These are phyloP conservation scores for Psylliodes chrysocephalus DNA, from an alignment of 2,888 invertebrate genomes.

Conservation along the genomic window DNA sequence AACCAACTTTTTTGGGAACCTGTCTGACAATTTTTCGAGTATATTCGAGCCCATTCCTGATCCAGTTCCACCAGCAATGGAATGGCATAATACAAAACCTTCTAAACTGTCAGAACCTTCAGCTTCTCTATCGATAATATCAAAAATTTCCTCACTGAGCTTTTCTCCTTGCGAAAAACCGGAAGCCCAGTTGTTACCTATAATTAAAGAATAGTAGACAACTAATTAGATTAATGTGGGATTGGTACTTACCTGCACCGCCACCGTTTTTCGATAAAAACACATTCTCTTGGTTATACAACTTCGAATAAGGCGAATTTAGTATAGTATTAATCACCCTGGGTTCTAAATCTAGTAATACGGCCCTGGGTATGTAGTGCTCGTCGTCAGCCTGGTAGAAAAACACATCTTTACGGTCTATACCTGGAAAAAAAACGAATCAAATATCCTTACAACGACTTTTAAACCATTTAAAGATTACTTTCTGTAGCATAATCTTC, in stretches of 20 bases:
- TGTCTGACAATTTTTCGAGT: conserved; percentile 86
- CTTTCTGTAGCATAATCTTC: conserved; percentile 94
- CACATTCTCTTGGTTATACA: conserved; percentile 98
- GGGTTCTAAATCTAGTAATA: conserved; percentile 95
- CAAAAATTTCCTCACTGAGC: conserved; percentile 95
- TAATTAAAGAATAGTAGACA: too few species aligned
- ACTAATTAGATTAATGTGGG: too few species aligned
- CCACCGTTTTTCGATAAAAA: conserved; percentile 97
- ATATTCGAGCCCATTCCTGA: conserved; percentile 99
- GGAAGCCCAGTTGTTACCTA: conserved; percentile 98
- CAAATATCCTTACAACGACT: too few species aligned
- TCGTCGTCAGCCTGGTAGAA: conserved; percentile 99
- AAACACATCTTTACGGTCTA: conserved; percentile 97
- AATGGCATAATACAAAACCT: conserved; percentile 98
- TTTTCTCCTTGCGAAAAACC: conserved; percentile 95
- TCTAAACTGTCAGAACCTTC: conserved; percentile 98
- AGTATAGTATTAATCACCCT: conserved; percentile 96
- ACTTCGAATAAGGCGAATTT: conserved; percentile 86
- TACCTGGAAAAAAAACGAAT: conserved; percentile 67
- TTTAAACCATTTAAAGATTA: too few species aligned
- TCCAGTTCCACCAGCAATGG: conserved; percentile 98
- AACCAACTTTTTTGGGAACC: conserved; percentile 97
- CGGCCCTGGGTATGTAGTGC: conserved; percentile 97
- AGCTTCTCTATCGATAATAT: conserved; percentile 97
- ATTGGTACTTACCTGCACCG: conserved; percentile 86